Percentiles rank a stretch among this genome's conserved stretches.
These are phyloP conservation scores for Saccopteryx bilineata DNA, from an alignment of 2,113 vertebrate species.

Conservation along the genomic window DNA sequence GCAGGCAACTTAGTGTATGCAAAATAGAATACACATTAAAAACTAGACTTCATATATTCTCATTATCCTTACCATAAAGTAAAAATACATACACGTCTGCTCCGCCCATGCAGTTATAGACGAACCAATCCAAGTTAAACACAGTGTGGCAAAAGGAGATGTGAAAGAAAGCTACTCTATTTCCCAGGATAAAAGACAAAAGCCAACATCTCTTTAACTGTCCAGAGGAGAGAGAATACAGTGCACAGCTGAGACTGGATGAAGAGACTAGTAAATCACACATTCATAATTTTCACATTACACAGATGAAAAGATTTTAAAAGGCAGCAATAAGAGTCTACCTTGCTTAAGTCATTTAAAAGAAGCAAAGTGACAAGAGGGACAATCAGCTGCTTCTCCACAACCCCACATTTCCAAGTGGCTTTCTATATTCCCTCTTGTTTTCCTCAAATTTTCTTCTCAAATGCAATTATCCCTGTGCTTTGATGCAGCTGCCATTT, in stretches of 20 bases:
- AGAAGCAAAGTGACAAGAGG: conserved; percentile 60
- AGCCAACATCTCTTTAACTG: conserved; percentile 55
- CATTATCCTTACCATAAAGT: conserved; percentile 59
- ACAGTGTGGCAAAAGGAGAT: conserved; percentile 59
- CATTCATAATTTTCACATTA: conserved; percentile 71
- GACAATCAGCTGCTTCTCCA: conserved; percentile 51
- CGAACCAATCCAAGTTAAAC: conserved; percentile 62
- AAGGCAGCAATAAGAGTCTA: conserved; percentile 60
- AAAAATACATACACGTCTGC: conserved; percentile 6
- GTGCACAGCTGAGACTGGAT: conserved; percentile 26
- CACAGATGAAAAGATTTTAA: conserved; percentile 62
- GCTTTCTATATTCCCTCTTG: not conserved
- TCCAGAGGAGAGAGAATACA: conserved; percentile 40
- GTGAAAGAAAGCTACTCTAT: conserved; percentile 61
- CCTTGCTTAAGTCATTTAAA: conserved; percentile 70
- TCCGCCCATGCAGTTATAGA: not conserved
- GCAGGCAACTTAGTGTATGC: not conserved
- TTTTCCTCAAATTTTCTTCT: conserved; percentile 51
- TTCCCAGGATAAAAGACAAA: conserved; percentile 34
- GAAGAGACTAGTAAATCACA: conserved; percentile 49
- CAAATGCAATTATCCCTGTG: conserved; percentile 40
- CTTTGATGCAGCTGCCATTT: conserved; percentile 57
- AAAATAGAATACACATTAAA: conserved; percentile 66
- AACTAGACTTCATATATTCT: conserved; percentile 7
- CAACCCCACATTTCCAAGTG: conserved; percentile 21